Evolutionary conservation across 2,888 invertebrate species (phyloP), one percentile per base, ranked within the genome.

Genomic region (Vesta saturnalis): DNA sequence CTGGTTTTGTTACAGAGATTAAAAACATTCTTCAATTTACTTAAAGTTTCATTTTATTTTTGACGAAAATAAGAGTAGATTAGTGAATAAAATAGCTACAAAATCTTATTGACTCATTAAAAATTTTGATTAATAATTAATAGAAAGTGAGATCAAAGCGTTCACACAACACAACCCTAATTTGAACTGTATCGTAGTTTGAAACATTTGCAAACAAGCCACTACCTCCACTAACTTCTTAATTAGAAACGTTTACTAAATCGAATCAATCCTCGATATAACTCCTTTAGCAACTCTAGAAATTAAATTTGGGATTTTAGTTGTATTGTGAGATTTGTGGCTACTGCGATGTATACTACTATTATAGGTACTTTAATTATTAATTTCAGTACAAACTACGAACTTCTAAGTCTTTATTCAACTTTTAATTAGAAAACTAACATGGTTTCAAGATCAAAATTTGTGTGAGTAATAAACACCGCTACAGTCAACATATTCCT

Each of bases 141-240:
- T 52, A 19, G 52, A 21, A 52, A 12, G 10, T 19, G 21, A 19
- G 52, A 52, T 52, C 52, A 52, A 52, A 52, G 52, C 52, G 4
- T 52, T 52, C 19, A 52, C 52, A 21, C 52, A 52, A 52, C 19
- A 52, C 52, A 19, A 52, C 52, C 52, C 52, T 52, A 52, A 52
- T 52, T 52, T 52, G 52, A 52, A 52, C 52, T 52, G 52, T 52
- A 52, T 19, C 52, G 52, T 52, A 52, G 52, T 52, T 52, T 52
- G 19, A 52, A 52, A 52, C 52, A 52, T 52, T 52, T 19, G 52
- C 52, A 52, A 52, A 52, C 52, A 52, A 18, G 52, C 52, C 52
- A 52, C 52, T 52, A 52, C 52, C 52, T 52, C 19, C 19, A 52
- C 52, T 52, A 52, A 52, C 52, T 52, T 52, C 52, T 52, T 52